These are phyloP conservation scores for Turnix velox DNA, from an alignment of 2,113 vertebrate species.

Conservation along the genomic window DNA sequence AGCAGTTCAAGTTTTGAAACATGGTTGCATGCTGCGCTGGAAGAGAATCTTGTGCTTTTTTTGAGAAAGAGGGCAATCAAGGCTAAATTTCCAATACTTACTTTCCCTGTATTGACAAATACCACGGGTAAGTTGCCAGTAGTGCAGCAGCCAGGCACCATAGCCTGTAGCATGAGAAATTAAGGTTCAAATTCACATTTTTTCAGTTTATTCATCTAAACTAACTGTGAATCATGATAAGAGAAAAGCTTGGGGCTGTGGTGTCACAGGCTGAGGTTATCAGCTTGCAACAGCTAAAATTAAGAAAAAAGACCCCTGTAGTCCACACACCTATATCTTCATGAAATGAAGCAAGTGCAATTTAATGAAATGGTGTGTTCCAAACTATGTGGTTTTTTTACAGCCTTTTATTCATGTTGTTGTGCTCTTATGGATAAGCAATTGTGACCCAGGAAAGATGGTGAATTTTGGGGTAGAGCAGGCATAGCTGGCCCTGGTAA, in stretches of 20 bases:
- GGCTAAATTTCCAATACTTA: background rate
- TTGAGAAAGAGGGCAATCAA: background rate
- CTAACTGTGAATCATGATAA: constrained; percentile 16
- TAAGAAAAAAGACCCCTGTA: background rate
- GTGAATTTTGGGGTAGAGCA: background rate
- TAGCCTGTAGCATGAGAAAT: background rate
- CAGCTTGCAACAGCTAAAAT: background rate
- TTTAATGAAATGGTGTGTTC: background rate
- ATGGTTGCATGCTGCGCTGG: background rate
- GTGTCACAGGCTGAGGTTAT: constrained; percentile 19
- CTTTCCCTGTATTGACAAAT: background rate
- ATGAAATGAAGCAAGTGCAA: background rate
- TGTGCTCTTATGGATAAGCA: background rate
- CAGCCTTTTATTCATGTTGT: background rate
- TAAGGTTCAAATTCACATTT: background rate
- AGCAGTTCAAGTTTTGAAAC: background rate
- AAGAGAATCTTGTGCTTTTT: background rate
- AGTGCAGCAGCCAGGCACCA: background rate
- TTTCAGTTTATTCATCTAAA: background rate
- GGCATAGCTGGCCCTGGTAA: background rate
- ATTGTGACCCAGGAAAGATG: background rate
- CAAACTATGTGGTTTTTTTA: background rate
- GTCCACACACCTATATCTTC: background rate
- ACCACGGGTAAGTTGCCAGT: background rate
- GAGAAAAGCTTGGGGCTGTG: background rate